A percentile compares a stretch with the other conserved stretches of the same genome.
phyloP scores from a whole-genome alignment of 2,797 vertebrate genomes.

The Sebastes itinus region DNA sequence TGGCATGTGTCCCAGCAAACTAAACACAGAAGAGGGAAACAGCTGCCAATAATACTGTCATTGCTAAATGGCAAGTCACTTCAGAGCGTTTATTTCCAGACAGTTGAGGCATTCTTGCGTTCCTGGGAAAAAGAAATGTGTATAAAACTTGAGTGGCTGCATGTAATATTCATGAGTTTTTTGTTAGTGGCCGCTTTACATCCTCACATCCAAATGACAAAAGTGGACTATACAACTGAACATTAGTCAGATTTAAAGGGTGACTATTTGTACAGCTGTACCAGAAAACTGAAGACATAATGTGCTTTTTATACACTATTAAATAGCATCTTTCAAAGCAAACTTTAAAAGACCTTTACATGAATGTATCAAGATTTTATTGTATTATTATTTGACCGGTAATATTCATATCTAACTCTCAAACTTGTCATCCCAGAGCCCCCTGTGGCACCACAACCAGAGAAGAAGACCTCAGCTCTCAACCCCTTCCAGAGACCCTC shows the following conservation, averaged over 20 bases:
- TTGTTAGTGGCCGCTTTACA: neutral
- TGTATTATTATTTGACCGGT: rapidly evolving
- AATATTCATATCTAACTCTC: neutral
- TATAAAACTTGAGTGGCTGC: neutral
- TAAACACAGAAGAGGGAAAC: neutral
- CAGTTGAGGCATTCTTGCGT: neutral
- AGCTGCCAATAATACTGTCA: neutral
- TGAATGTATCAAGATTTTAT: neutral
- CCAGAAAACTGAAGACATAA: neutral
- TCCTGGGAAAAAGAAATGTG: neutral
- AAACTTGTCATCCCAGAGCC: slow-evolving; percentile 54
- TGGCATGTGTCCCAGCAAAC: neutral
- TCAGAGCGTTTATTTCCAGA: neutral
- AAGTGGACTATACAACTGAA: neutral
- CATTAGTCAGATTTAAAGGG: neutral
- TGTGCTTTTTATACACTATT: neutral
- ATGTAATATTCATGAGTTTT: neutral
- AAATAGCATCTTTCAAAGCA: neutral
- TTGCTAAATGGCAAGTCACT: neutral
- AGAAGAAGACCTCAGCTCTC: slow-evolving; percentile 53
- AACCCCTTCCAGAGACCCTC: slow-evolving; percentile 77
- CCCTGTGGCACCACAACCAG: slow-evolving; percentile 31
- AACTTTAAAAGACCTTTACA: neutral
- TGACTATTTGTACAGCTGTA: neutral
- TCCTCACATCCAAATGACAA: neutral